Percentiles rank a stretch among this genome's conserved stretches.
Conservation (phyloP, 2,113 vertebrate species). For the Electrona antarctica region DNA sequence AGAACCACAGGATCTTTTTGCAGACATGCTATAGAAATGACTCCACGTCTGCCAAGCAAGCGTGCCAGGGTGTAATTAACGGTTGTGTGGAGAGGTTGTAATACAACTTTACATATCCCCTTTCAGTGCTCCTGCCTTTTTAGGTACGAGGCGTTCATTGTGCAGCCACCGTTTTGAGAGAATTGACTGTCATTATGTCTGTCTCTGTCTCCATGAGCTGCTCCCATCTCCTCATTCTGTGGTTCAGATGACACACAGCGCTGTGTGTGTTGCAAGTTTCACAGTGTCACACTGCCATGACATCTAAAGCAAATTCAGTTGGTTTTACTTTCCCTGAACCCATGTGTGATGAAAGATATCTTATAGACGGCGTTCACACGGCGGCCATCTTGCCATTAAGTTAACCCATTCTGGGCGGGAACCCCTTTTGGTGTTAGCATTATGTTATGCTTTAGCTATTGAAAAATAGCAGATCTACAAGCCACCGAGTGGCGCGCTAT, state of each 20-base stretch:
- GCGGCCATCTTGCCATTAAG: too few relatives aligned
- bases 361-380: too few relatives aligned
- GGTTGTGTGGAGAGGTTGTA: constrained; percentile 66
- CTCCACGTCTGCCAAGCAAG: constrained; percentile 60
- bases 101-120: constrained; percentile 68
- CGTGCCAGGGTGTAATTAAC: constrained; percentile 69
- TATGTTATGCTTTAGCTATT: too few relatives aligned
- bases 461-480: too few relatives aligned
- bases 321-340: too few relatives aligned
- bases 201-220: background rate
- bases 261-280: background rate
- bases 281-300: background rate
- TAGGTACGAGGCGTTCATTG: constrained; percentile 16
- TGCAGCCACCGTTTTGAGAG: constrained; percentile 3
- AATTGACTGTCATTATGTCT: constrained; percentile 29
- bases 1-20: constrained; percentile 76
- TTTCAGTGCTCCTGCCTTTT: constrained; percentile 44
- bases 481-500: too few relatives aligned
- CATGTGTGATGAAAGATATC: too few relatives aligned
- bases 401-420: too few relatives aligned
- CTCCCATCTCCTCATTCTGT: constrained; percentile 8
- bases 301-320: too few relatives aligned
- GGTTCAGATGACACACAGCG: background rate
- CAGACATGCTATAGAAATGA: constrained; percentile 72
- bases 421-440: too few relatives aligned